Base-by-base conservation (phyloP, 2,888 invertebrate genomes). In the Heteromurus nitidus region DNA sequence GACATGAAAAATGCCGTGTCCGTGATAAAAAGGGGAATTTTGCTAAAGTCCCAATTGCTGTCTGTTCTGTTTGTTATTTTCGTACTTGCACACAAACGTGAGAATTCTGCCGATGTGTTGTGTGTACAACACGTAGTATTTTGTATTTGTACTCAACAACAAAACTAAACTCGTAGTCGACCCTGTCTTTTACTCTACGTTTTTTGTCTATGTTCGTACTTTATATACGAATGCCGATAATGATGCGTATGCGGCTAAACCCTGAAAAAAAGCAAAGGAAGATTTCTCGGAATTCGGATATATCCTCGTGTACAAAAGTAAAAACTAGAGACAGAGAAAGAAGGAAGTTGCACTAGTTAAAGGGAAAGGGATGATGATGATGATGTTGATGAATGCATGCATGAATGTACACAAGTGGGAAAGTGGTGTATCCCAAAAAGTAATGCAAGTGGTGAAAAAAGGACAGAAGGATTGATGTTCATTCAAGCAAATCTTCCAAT, bases 401-500 rank as follows among this genome's bases (percentile, higher is more conserved):
- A 65, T 74, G 82, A 82, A 65, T 72, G 69, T 77, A 47, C 77
- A 69, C 36, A 36, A 68, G 76, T 55, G 22, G 18, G 55, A 55
- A 55, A 55, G n/a, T n/a, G n/a, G n/a, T n/a, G n/a, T n/a, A n/a
- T n/a, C n/a, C n/a, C n/a, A 55, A n/a, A 3, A 55, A 55, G 55
- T 55, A 24, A 24, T 55, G 47, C 47, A 53, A 53, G 53, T 53
- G 53, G 26, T 26, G 36, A 64, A 22, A 73, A 31, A 53, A 47
- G 64, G 44, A 22, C 24, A 64, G 22, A 47, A 77, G 77, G 62
- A 79, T 64, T 70, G 69, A 80, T 82, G 85, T 73, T 82, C 85
- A 84, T 82, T 79, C 82, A 81, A 85, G 84, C 85, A 82, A 82
- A 84, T 84, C 79, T 82, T 80, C 64, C 85, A 84, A 85, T 85